Evolutionary conservation across 1,140 invertebrate species (phyloP).

Genomic region (Vanessa atalanta): DNA sequence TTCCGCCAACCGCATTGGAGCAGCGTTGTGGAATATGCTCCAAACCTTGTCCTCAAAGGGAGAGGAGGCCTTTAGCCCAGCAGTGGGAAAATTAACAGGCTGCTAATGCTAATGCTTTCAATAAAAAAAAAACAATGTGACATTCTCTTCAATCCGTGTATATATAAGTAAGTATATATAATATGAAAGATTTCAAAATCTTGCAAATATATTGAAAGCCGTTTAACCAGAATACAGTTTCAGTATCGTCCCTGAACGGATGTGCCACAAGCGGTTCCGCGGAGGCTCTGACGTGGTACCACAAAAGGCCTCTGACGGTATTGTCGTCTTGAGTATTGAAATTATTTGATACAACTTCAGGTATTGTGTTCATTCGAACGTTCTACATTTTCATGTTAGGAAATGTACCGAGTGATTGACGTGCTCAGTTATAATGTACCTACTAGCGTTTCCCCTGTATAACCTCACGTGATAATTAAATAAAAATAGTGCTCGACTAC

Average conservation of each 20-base stretch:
- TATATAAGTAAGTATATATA: not conserved
- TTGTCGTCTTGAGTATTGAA: conserved; percentile 28
- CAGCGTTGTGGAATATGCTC: too few relatives aligned
- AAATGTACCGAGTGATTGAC: not conserved
- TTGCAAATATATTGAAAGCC: not conserved
- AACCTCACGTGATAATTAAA: too few relatives aligned
- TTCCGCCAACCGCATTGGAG: too few relatives aligned
- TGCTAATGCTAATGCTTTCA: too few relatives aligned
- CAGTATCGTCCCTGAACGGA: conserved; percentile 8
- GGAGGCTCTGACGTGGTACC: not conserved
- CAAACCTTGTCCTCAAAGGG: too few relatives aligned
- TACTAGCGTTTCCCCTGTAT: too few relatives aligned
- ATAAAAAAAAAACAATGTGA: too few relatives aligned
- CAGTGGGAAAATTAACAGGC: too few relatives aligned
- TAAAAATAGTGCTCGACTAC: too few relatives aligned
- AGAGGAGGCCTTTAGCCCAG: too few relatives aligned
- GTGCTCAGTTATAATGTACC: not conserved
- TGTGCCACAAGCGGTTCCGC: not conserved
- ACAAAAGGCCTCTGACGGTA: conserved; percentile 9
- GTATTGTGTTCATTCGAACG: conserved; percentile 2
- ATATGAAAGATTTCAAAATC: not conserved
- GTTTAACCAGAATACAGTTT: not conserved
- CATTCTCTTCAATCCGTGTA: too few relatives aligned
- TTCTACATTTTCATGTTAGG: not conserved
- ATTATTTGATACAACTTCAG: conserved; percentile 21